These are phyloP conservation scores for Trogon melanurus DNA, from an alignment of 2,113 vertebrate genomes.

Conservation along the genomic window DNA sequence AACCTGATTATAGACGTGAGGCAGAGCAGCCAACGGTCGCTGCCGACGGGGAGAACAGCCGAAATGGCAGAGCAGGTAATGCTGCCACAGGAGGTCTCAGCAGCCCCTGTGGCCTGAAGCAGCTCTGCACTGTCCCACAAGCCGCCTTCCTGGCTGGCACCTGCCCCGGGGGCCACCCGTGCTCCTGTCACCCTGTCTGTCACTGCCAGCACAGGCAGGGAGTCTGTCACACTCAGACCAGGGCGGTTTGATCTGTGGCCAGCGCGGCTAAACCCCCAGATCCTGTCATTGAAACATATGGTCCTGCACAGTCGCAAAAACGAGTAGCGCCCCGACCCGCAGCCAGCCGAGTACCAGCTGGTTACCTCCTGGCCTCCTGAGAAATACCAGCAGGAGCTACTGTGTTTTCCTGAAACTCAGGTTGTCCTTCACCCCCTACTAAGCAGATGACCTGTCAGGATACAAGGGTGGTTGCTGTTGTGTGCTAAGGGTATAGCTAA, in stretches of 20 bases:
- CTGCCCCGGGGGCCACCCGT: accelerated
- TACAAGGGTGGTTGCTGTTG: not conserved
- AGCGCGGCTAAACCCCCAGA: not conserved
- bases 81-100: not conserved
- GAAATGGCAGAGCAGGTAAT: not conserved
- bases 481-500: not conserved
- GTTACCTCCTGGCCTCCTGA: not conserved
- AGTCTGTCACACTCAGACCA: not conserved
- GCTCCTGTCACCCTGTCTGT: not conserved
- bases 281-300: not conserved
- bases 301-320: not conserved
- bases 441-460: not conserved
- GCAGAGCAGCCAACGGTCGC: not conserved
- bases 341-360: not conserved
- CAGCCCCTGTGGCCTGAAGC: not conserved
- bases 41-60: not conserved
- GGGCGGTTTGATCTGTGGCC: not conserved
- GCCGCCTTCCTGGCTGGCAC: not conserved
- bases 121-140: not conserved
- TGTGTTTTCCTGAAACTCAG: not conserved
- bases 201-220: not conserved
- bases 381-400: not conserved
- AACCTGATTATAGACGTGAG: not conserved
- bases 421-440: not conserved
- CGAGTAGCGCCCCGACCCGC: not conserved